Percentiles rank a stretch among this genome's conserved stretches.
These are phyloP conservation scores for Rhipidura dahli DNA, from an alignment of 2,113 vertebrate genomes.

Conservation along the genomic window DNA sequence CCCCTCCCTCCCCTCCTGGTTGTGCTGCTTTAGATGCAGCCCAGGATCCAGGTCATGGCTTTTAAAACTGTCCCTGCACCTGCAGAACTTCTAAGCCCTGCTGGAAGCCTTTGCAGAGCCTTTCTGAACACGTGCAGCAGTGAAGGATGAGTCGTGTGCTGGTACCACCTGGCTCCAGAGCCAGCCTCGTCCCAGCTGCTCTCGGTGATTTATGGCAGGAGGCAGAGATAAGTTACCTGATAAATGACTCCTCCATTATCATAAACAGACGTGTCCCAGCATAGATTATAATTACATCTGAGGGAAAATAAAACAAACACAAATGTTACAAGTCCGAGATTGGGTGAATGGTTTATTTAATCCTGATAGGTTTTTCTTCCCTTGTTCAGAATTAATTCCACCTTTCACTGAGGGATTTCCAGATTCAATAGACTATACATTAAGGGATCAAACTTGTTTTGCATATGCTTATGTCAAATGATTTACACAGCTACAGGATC, in stretches of 20 bases:
- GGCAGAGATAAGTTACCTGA: neutral
- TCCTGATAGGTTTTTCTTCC: neutral
- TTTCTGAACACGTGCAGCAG: neutral
- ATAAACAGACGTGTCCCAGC: neutral
- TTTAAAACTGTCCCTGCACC: neutral
- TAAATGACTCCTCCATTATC: neutral
- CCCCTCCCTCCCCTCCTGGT: neutral
- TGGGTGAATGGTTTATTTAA: neutral
- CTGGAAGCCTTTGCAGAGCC: neutral
- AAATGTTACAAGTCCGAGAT: neutral
- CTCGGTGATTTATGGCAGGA: neutral
- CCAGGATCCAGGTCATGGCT: neutral
- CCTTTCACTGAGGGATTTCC: neutral
- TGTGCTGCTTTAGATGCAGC: neutral
- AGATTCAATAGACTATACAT: neutral
- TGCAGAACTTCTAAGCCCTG: neutral
- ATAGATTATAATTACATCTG: neutral
- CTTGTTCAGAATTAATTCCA: neutral
- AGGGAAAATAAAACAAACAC: neutral
- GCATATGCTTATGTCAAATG: neutral
- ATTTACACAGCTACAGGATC: neutral
- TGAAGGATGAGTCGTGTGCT: fast-evolving
- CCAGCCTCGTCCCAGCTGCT: neutral
- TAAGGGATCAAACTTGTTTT: neutral
- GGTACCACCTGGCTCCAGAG: neutral